phyloP scores from a whole-genome alignment of 1,140 invertebrate genomes.

The Calliopsis andreniformis region DNA sequence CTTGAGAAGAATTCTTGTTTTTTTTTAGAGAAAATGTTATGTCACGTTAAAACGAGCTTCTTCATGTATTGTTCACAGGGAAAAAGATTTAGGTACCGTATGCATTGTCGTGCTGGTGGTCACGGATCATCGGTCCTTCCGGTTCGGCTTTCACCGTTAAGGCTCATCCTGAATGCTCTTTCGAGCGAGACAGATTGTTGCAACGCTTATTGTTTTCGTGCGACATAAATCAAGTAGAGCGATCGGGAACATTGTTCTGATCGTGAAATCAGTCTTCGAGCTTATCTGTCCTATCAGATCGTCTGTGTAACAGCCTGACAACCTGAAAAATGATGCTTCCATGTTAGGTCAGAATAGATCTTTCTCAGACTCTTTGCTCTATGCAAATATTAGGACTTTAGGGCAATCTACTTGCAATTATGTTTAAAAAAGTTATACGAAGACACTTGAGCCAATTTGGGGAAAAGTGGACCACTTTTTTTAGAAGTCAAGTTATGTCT shows the following conservation, averaged over 20 bases:
- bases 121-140: constrained; percentile 68
- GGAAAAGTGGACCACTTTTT: too few relatives aligned
- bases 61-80: constrained; percentile 16
- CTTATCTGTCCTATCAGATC: not conserved
- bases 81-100: constrained; percentile 56
- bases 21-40: not conserved
- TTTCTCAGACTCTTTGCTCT: too few relatives aligned
- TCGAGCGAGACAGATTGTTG: constrained; percentile 63
- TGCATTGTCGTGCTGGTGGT: constrained; percentile 57
- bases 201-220: constrained; percentile 56
- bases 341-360: too few relatives aligned
- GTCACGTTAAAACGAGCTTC: not conserved
- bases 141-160: constrained; percentile 68
- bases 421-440: too few relatives aligned
- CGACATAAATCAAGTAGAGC: constrained; percentile 53
- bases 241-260: constrained; percentile 34
- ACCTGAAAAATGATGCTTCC: not conserved
- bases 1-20: too few relatives aligned
- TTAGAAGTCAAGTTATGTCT: too few relatives aligned
- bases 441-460: too few relatives aligned
- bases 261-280: constrained; percentile 38
- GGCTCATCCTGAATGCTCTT: constrained; percentile 65
- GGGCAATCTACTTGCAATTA: too few relatives aligned
- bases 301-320: not conserved
- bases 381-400: too few relatives aligned